These are phyloP conservation scores for Proctacanthus coquilletti DNA, from an alignment of 1,140 invertebrate species.

Conservation along the genomic window DNA sequence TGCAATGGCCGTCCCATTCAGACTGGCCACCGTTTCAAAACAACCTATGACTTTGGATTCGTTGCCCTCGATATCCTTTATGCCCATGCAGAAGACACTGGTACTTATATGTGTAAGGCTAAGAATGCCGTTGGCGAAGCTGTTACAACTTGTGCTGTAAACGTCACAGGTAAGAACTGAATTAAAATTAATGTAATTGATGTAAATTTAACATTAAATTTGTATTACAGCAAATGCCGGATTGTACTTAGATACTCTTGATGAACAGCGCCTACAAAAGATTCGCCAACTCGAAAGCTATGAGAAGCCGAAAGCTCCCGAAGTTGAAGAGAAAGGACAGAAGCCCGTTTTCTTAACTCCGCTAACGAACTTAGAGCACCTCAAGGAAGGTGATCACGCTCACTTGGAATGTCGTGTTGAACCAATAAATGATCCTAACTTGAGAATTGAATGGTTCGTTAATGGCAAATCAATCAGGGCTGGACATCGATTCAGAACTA, in stretches of 20 bases:
- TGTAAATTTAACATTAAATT: too few species aligned
- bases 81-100: slow-evolving; percentile 87
- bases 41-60: slow-evolving; percentile 90
- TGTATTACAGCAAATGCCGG: slow-evolving; percentile 54
- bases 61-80: slow-evolving; percentile 92
- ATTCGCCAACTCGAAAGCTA: slow-evolving; percentile 77
- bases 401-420: slow-evolving; percentile 92
- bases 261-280: slow-evolving; percentile 74
- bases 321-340: slow-evolving; percentile 59
- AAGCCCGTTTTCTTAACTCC: slow-evolving; percentile 77
- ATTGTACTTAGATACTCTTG: slow-evolving; percentile 72
- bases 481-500: slow-evolving; percentile 78
- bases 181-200: slow-evolving; percentile 7
- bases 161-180: slow-evolving; percentile 52
- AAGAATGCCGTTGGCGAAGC: slow-evolving; percentile 84
- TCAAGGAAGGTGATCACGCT: slow-evolving; percentile 81
- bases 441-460: slow-evolving; percentile 92
- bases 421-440: slow-evolving; percentile 86
- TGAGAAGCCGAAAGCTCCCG: slow-evolving; percentile 54
- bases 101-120: slow-evolving; percentile 89
- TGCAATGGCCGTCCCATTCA: slow-evolving; percentile 80
- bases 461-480: slow-evolving; percentile 64
- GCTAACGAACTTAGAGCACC: slow-evolving; percentile 64
- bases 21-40: slow-evolving; percentile 80
- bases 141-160: slow-evolving; percentile 74